Evolutionary conservation across 2,797 vertebrate genomes (phyloP).

Genomic region (Masticophis lateralis): DNA sequence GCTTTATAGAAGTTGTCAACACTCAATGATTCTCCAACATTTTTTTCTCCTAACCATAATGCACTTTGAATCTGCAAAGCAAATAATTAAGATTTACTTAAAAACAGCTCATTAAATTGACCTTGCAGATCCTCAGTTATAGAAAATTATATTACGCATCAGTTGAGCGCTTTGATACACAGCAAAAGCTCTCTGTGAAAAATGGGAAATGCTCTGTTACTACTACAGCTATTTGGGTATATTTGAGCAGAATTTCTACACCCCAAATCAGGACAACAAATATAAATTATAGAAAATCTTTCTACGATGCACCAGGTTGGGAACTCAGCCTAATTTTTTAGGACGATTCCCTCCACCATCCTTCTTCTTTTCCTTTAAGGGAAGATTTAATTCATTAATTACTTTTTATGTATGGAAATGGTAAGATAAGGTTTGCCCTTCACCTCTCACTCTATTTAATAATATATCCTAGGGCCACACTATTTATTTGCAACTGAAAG

Average conservation of each 20-base stretch:
- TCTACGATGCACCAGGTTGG: not conserved
- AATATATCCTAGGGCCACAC: not conserved
- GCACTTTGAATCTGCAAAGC: constrained; percentile 44
- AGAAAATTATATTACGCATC: constrained; percentile 27
- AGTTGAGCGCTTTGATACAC: constrained; percentile 46
- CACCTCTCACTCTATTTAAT: not conserved
- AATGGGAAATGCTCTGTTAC: not conserved
- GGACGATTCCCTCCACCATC: not conserved
- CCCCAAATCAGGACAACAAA: not conserved
- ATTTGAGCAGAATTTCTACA: not conserved
- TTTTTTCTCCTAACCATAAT: constrained; percentile 29
- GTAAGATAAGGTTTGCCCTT: not conserved
- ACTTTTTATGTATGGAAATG: not conserved
- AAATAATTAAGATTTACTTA: constrained; percentile 43
- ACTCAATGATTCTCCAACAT: not conserved
- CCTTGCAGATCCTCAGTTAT: constrained; percentile 31
- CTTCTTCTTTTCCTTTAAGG: not conserved
- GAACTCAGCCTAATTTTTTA: not conserved
- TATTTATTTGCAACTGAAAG: not conserved
- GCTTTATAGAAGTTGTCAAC: constrained; percentile 20
- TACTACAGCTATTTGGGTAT: not conserved
- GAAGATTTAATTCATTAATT: not conserved
- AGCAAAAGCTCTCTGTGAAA: not conserved
- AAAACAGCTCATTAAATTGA: constrained; percentile 46
- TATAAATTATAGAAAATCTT: not conserved